Evolutionary conservation across 2,797 vertebrate species (phyloP), one percentile per base, ranked within the genome.

Genomic region (Chromobotia macracanthus): DNA sequence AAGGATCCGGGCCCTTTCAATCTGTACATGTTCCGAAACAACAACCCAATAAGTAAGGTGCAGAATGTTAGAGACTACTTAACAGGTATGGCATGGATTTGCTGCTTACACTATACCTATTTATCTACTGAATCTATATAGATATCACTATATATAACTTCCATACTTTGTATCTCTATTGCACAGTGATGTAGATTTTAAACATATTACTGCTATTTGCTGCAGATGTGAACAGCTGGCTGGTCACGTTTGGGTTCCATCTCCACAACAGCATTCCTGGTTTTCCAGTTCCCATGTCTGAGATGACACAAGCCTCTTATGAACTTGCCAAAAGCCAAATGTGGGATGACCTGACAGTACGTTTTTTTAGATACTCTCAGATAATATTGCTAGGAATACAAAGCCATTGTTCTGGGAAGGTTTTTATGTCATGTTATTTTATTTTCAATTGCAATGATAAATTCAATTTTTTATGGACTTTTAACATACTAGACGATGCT

Each of bases 191-290:
- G 15, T 50, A 10, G 16, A 23, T 44, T 63, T 51, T 21, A 61
- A 75, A 51, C 60, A 16, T 61, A 75, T 75, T 46, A 75, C 25
- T 69, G 46, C 41, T 69, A 25, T 81, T 58, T 72, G 67, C 44
- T 89, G 70, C 89, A 99, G 98, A 99, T 94, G 95, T 99, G 84
- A 99, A 99, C 93, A 99, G 95, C 91, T 99, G 98, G 98, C 94
- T 99, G 61, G 96, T 98, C 86, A 99, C 97, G n/a, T 99, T 99
- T 2, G 98, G 98, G 68, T 99, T 99, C 91, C 97, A 99, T 89
- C 96, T 99, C 74, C 97, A 99, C 91, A 99, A 99, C 82, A 97
- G 96, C 83, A 99, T 99, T 88, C 97, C 98, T 83, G 97, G 97
- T 35, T 98, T 96, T 88, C 96, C 96, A 0, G 94, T 96, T 48